Percentiles rank a stretch among this genome's conserved stretches.
These are phyloP conservation scores for Sciurus vulgaris DNA, from an alignment of 2,797 vertebrate genomes.

Conservation along the genomic window DNA sequence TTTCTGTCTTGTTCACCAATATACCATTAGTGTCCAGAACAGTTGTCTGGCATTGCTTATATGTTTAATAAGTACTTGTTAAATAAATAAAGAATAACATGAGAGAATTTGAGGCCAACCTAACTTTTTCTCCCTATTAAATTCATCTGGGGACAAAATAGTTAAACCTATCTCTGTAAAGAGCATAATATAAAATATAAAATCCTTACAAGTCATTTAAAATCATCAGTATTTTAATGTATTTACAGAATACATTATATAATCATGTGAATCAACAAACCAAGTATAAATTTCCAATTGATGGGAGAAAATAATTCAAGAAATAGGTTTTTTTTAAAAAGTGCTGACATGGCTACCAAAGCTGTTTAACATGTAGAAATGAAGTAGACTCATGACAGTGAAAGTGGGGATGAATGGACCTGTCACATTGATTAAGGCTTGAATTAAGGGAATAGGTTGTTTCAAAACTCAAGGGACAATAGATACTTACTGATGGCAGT, in stretches of 20 bases:
- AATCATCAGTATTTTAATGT: neutral
- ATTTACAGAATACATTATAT: neutral
- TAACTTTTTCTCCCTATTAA: neutral
- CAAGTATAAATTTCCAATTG: constrained; percentile 10
- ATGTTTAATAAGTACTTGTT: constrained; percentile 30
- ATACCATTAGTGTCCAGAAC: neutral
- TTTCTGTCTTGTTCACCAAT: neutral
- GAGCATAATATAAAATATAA: neutral
- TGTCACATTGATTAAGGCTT: neutral
- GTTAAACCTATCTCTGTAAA: neutral
- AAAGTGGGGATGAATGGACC: neutral
- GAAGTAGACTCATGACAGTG: neutral
- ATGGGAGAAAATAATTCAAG: neutral
- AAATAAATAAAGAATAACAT: constrained; percentile 50
- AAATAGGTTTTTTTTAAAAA: neutral
- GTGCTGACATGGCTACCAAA: neutral
- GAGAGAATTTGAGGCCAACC: neutral
- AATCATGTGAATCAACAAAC: constrained; percentile 21
- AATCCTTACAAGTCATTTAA: constrained; percentile 10
- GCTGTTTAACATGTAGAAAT: constrained; percentile 3
- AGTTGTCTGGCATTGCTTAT: neutral
- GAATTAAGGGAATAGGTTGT: neutral
- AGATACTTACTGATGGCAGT: neutral
- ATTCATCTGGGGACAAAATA: neutral
- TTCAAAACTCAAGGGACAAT: neutral